Conservation (phyloP, 2,113 vertebrate species). For the Chiloscyllium plagiosum region DNA sequence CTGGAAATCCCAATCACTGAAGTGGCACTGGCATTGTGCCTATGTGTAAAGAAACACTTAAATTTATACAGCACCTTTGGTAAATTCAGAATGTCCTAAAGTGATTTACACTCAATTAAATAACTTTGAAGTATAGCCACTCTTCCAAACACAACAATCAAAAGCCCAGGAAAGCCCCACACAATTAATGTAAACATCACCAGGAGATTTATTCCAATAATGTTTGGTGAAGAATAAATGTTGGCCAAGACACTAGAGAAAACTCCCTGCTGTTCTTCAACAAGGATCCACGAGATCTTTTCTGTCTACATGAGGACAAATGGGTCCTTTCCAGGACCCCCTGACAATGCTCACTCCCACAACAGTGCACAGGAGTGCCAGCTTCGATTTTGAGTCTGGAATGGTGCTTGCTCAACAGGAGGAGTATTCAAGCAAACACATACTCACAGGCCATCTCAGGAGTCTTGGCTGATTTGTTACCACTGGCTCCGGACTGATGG, state of each 20-base stretch:
- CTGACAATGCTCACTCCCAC: not conserved
- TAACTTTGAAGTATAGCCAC: too few species aligned
- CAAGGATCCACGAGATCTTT: too few species aligned
- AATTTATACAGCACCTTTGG: not conserved
- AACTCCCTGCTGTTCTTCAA: too few species aligned
- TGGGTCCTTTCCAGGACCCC: not conserved
- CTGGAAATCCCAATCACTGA: not conserved
- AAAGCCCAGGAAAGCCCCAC: too few species aligned
- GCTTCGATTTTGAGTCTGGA: not conserved
- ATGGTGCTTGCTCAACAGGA: not conserved
- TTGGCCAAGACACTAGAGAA: too few species aligned
- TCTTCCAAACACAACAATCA: too few species aligned
- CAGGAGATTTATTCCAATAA: too few species aligned
- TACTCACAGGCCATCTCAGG: not conserved
- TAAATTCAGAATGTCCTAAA: not conserved
- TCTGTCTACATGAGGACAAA: not conserved
- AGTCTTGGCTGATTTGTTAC: not conserved
- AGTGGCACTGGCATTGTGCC: not conserved
- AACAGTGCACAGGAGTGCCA: not conserved
- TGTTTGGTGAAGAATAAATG: too few species aligned
- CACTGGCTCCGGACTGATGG: not conserved
- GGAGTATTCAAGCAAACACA: not conserved
- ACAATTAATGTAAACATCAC: too few species aligned
- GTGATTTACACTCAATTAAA: too few species aligned
- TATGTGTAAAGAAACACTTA: not conserved